Evolutionary conservation across 2,888 invertebrate species (phyloP).

Genomic region (Congeria kusceri): DNA sequence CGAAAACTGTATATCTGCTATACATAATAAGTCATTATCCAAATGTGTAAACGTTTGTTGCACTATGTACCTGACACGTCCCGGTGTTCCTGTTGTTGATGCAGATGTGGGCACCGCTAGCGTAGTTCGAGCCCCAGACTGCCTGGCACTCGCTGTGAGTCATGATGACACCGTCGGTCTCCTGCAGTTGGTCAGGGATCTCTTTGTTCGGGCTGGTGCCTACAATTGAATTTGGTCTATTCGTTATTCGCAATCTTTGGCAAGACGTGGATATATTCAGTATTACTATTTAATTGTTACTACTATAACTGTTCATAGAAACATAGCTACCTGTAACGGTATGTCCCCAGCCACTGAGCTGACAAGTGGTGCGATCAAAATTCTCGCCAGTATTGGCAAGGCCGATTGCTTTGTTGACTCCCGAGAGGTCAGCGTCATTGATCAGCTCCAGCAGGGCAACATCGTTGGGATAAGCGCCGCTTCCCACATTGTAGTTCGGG

Average conservation of each 20-base stretch:
- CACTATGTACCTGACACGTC: slow-evolving; percentile 1
- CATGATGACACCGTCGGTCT: slow-evolving; percentile 13
- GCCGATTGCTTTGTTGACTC: background rate
- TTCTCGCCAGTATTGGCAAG: background rate
- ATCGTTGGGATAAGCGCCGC: background rate
- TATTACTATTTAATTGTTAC: too few relatives aligned
- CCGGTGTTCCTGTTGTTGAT: slow-evolving; percentile 10
- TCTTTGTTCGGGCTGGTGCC: background rate
- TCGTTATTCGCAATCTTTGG: too few relatives aligned
- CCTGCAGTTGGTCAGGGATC: slow-evolving; percentile 7
- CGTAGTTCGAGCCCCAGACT: background rate
- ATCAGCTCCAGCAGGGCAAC: background rate
- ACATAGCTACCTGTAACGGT: background rate
- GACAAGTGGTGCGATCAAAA: background rate
- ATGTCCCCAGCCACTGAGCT: slow-evolving; percentile 2
- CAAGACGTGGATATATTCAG: too few relatives aligned
- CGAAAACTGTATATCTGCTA: too few relatives aligned
- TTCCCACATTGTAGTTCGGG: background rate
- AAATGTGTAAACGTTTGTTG: too few relatives aligned
- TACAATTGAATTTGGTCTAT: too few relatives aligned
- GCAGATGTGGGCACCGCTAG: background rate
- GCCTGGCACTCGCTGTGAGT: background rate
- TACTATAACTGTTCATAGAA: too few relatives aligned
- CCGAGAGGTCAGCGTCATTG: background rate
- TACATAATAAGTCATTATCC: too few relatives aligned